phyloP scores from a whole-genome alignment of 2,797 vertebrate genomes.

The Mallotus villosus region DNA sequence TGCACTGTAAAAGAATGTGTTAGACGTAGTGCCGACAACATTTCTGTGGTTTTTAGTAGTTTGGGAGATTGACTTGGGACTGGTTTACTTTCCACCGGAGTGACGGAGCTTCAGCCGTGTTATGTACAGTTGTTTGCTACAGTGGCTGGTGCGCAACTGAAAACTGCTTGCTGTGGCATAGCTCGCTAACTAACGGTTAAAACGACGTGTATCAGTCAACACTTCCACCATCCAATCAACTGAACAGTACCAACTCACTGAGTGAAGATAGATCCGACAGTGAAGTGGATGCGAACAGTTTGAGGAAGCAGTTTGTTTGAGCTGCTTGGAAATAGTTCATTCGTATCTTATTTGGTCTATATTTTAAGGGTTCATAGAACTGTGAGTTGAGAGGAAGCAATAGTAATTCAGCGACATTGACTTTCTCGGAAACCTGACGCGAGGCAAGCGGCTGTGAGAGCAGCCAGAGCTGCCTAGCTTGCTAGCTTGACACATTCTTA shows the following conservation, averaged over 20 bases:
- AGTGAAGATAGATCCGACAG: conserved; percentile 1
- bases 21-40: neutral
- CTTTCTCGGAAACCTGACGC: conserved; percentile 11
- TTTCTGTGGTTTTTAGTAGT: neutral
- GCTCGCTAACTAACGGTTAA: conserved; percentile 1
- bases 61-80: neutral
- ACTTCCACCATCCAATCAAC: conserved; percentile 13
- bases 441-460: conserved; percentile 3
- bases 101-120: neutral
- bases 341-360: neutral
- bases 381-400: conserved; percentile 6
- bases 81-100: neutral
- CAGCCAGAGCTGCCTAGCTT: neutral
- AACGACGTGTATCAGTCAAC: conserved; percentile 10
- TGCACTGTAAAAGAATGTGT: conserved; percentile 7
- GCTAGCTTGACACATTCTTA: neutral
- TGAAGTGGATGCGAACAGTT: conserved; percentile 12
- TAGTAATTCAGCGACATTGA: conserved; percentile 13
- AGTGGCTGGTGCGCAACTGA: conserved; percentile 11
- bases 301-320: neutral
- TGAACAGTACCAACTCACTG: conserved; percentile 19
- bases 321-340: conserved; percentile 1
- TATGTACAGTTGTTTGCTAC: neutral
- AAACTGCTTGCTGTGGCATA: conserved; percentile 4
- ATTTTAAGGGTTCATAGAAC: neutral